phyloP scores from a whole-genome alignment of 2,113 vertebrate genomes.

The Heloderma charlesbogerti region DNA sequence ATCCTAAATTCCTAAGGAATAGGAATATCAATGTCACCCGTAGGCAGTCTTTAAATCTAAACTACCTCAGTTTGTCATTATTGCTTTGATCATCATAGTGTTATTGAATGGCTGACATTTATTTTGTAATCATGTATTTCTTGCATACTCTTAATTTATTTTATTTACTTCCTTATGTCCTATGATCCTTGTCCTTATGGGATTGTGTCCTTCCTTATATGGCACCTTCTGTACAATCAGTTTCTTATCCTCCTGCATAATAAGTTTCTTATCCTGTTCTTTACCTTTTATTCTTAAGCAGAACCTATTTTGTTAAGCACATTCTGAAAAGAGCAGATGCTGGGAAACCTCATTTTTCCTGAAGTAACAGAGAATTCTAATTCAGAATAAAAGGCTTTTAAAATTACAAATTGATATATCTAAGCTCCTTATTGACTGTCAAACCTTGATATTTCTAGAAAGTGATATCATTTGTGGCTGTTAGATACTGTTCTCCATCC shows the following conservation, averaged over 20 bases:
- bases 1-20: background rate
- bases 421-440: background rate
- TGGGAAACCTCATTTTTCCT: background rate
- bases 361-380: background rate
- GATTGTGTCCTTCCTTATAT: background rate
- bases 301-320: background rate
- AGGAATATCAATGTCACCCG: background rate
- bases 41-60: background rate
- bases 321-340: background rate
- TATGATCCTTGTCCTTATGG: background rate
- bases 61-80: background rate
- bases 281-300: background rate
- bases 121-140: background rate
- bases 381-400: slow-evolving; percentile 26
- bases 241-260: background rate
- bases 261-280: background rate
- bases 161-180: background rate
- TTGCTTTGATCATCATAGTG: fast-evolving
- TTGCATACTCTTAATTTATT: background rate
- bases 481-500: slow-evolving; percentile 6
- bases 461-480: slow-evolving; percentile 26
- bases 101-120: fast-evolving
- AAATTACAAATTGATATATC: slow-evolving; percentile 19
- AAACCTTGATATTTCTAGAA: slow-evolving; percentile 22
- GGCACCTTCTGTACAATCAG: background rate